Percentiles rank a stretch among this genome's conserved stretches.
Evolutionary conservation across 2,888 invertebrate species (phyloP).

Genomic region (Eulithis prunata): DNA sequence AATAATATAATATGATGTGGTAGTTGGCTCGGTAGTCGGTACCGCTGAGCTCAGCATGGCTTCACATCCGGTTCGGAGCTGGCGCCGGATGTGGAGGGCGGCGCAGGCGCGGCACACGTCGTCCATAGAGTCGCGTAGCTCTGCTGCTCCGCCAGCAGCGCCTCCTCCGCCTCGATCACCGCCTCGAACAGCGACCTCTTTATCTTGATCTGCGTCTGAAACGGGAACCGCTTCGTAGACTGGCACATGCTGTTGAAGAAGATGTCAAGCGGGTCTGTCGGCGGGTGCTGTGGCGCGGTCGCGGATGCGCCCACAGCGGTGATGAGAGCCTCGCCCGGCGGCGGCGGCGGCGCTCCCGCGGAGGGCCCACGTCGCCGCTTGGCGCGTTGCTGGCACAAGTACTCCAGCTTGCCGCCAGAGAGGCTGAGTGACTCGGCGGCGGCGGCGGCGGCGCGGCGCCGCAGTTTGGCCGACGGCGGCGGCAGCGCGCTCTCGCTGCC

Average conservation of each 20-base stretch:
- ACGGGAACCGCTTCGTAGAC: conserved; percentile 73
- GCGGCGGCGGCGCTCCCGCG: neutral
- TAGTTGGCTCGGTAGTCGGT: too few relatives aligned
- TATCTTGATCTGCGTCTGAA: conserved; percentile 72
- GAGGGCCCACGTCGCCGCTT: conserved; percentile 28
- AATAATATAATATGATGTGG: too few relatives aligned
- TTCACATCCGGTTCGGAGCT: conserved; percentile 46
- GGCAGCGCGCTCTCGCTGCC: conserved; percentile 27
- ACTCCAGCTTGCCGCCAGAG: neutral
- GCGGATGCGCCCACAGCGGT: too few relatives aligned
- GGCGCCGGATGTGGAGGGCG: conserved; percentile 20
- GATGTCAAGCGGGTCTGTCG: conserved; percentile 70
- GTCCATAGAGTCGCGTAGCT: conserved; percentile 74
- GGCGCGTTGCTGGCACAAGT: conserved; percentile 22
- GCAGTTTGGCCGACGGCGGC: conserved; percentile 9
- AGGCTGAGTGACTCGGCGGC: conserved; percentile 26
- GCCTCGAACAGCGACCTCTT: conserved; percentile 71
- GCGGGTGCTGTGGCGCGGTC: neutral
- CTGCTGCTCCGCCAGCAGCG: conserved; percentile 72
- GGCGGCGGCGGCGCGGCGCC: conserved; percentile 28
- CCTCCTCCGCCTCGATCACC: conserved; percentile 74
- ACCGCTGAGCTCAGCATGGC: conserved; percentile 11
- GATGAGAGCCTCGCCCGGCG: neutral
- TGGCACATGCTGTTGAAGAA: conserved; percentile 81
- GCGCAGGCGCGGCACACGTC: conserved; percentile 18